Evolutionary conservation across 2,888 invertebrate genomes (phyloP).

Genomic region (Agonum fuliginosum): DNA sequence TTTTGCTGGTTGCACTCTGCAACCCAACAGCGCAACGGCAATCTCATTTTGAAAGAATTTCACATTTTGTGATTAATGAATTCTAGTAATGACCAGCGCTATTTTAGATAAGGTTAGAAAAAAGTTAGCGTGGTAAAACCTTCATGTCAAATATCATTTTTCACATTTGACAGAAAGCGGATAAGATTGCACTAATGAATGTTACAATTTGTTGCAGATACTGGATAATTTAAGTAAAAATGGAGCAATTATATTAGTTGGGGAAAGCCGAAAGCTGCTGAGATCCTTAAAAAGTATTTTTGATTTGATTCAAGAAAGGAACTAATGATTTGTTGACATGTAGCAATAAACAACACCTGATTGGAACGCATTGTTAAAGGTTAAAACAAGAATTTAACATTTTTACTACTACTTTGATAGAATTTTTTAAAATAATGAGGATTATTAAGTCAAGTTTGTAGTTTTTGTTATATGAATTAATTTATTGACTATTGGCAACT

Average conservation of each 20-base stretch:
- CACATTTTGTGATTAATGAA: constrained; percentile 57
- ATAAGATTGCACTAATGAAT: constrained; percentile 58
- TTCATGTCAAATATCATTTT: constrained; percentile 55
- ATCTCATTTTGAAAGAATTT: constrained; percentile 55
- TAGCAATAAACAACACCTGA: constrained; percentile 10
- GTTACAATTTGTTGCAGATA: constrained; percentile 53
- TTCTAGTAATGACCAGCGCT: constrained; percentile 51
- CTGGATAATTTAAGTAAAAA: constrained; percentile 32
- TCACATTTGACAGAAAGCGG: constrained; percentile 55
- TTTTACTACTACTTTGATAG: no score
- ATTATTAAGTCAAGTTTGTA: no score
- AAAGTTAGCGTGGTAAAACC: constrained; percentile 39
- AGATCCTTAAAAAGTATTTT: constrained; percentile 21
- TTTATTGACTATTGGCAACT: no score
- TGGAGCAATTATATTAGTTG: constrained; percentile 32
- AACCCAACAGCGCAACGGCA: background rate
- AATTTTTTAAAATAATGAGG: no score
- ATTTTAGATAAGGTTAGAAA: constrained; percentile 56
- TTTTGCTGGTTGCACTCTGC: constrained; percentile 27
- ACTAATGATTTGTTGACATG: constrained; percentile 13
- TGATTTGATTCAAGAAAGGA: constrained; percentile 1
- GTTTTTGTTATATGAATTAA: no score
- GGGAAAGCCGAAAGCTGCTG: constrained; percentile 27
- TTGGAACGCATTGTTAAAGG: no score
- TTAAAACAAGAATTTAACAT: no score